Percentiles rank a stretch among this genome's conserved stretches.
Conservation (phyloP, 2,888 invertebrate genomes). For the Tolmerus cingulatus region DNA sequence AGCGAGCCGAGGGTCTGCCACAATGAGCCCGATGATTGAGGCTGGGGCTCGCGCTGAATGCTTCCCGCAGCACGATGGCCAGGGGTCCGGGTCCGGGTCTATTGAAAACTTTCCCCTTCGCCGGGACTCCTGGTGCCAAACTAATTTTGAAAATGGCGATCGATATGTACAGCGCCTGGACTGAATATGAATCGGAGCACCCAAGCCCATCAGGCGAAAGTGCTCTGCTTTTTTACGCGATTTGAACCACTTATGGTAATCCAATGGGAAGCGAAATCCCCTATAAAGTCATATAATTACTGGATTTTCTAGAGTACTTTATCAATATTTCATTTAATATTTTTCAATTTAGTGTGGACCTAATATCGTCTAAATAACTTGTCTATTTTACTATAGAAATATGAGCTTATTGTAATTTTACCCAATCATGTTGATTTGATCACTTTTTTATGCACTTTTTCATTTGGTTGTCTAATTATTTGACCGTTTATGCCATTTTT, state of each 20-base stretch:
- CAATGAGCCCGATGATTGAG: background rate
- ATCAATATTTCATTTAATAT: background rate
- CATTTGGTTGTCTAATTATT: no score
- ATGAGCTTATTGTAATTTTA: no score
- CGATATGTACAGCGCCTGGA: background rate
- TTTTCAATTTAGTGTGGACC: no score
- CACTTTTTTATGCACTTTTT: no score
- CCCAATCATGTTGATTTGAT: no score
- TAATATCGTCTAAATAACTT: background rate
- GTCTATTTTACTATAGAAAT: no score
- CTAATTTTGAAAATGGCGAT: slow-evolving; percentile 6
- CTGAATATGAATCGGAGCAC: background rate
- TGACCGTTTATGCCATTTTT: no score
- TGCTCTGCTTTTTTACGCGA: background rate
- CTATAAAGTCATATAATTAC: background rate
- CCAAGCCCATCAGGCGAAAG: background rate
- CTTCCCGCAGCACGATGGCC: background rate
- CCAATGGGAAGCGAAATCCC: no score
- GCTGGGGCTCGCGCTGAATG: background rate
- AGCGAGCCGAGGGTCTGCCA: background rate
- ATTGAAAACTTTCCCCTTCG: background rate
- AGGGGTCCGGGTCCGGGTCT: background rate
- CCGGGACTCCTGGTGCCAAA: background rate
- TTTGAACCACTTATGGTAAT: background rate
- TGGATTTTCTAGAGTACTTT: background rate